Evolutionary conservation across 2,113 vertebrate species (phyloP).

Genomic region (Eublepharis macularius): DNA sequence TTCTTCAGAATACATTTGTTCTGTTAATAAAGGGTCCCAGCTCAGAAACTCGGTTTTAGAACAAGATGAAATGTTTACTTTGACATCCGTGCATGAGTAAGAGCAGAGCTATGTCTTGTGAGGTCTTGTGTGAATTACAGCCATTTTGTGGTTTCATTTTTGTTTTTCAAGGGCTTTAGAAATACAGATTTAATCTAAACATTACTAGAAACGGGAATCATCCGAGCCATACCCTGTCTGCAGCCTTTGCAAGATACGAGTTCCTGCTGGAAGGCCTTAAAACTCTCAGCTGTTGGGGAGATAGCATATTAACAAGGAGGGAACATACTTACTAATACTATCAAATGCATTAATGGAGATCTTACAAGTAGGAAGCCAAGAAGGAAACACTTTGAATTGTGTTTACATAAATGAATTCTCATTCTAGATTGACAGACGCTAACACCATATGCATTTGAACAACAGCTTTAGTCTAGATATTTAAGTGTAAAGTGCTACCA

Average conservation of each 20-base stretch:
- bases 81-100: constrained; percentile 17
- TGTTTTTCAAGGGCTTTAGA: constrained; percentile 15
- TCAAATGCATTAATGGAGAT: constrained; percentile 47
- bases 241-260: background rate
- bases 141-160: constrained; percentile 42
- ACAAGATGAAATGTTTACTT: constrained; percentile 27
- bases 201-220: background rate
- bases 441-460: constrained; percentile 25
- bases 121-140: constrained; percentile 8
- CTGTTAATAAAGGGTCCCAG: constrained; percentile 29
- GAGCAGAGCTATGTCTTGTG: constrained; percentile 29
- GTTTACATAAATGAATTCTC: constrained; percentile 35
- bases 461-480: background rate
- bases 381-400: constrained; percentile 18
- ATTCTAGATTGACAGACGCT: constrained; percentile 26
- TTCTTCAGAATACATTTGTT: background rate
- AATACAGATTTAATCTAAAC: constrained; percentile 17
- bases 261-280: constrained; percentile 20
- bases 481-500: no score
- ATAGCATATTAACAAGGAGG: background rate
- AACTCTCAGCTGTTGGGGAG: constrained; percentile 44
- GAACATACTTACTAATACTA: constrained; percentile 48
- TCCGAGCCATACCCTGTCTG: background rate
- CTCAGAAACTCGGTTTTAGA: constrained; percentile 35
- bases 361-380: constrained; percentile 35